Evolutionary conservation across 2,113 vertebrate species (phyloP).

Genomic region (Elgaria multicarinata): DNA sequence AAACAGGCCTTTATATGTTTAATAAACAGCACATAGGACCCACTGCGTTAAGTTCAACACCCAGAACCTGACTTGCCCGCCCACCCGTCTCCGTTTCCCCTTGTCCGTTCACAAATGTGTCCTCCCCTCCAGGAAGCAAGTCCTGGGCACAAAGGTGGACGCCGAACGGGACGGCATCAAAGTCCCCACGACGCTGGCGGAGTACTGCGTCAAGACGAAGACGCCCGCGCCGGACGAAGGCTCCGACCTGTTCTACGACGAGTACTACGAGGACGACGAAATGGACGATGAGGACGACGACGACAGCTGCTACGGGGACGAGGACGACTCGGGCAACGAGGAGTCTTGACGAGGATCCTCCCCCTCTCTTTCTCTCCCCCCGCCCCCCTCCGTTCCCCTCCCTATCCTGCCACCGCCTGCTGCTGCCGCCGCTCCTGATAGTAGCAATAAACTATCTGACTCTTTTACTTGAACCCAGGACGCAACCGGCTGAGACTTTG

Average conservation of each 20-base stretch:
- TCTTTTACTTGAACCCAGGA: slow-evolving; percentile 36
- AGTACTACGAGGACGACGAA: slow-evolving; percentile 91
- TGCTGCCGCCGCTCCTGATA: background rate
- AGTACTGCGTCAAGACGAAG: slow-evolving; percentile 94
- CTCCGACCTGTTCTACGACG: slow-evolving; percentile 93
- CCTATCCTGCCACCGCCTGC: background rate
- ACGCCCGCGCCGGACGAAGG: slow-evolving; percentile 89
- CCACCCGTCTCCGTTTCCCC: background rate
- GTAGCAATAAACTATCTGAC: slow-evolving; percentile 39
- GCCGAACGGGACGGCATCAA: slow-evolving; percentile 93
- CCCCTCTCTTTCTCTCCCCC: background rate
- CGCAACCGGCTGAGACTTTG: background rate
- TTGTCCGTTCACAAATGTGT: background rate
- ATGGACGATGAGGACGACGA: slow-evolving; percentile 86
- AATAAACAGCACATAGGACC: no score
- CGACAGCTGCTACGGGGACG: slow-evolving; percentile 88
- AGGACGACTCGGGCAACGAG: slow-evolving; percentile 90
- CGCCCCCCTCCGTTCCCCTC: no score
- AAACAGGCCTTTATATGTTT: no score
- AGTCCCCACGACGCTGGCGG: slow-evolving; percentile 92
- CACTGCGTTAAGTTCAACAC: no score
- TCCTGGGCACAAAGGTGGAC: slow-evolving; percentile 90
- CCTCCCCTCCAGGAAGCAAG: slow-evolving; percentile 86
- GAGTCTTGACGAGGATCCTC: slow-evolving; percentile 84
- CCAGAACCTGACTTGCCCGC: no score